Evolutionary conservation across 2,113 vertebrate species (phyloP), one percentile per base, ranked within the genome.

Genomic region (Oncorhynchus nerka): DNA sequence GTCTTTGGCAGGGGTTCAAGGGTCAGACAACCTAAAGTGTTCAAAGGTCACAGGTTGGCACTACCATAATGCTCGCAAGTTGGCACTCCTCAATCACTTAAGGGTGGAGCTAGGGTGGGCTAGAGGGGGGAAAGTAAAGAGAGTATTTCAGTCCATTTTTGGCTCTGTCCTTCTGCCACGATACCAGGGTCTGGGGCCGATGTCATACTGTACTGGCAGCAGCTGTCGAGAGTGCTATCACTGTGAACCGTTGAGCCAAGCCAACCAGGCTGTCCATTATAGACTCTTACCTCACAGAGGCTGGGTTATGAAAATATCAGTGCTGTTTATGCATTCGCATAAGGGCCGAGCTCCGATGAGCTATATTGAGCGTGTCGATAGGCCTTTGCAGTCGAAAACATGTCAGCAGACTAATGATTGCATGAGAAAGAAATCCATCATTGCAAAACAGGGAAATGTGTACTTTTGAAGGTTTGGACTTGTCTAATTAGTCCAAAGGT

Each of bases 261-360:
- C 8, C 22, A 19, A 12, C 28, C 34, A 74, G 80, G 76, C 77
- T 75, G 84, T 89, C 83, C 61, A 82, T 91, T 92, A 89, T 90
- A 92, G 92, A 83, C 74, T 70, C 83, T 93, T 92, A 93, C 91
- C 84, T 93, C 91, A 92, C 74, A 77, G 79, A 83, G 81, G 83
- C 83, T 70, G 82, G 93, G 92, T 93, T 93, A 93, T 92, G 89
- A 91, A 94, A 94, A 93, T 93, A 92, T 93, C 91, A 92, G 80
- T 78, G 83, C 75, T 86, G 83, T 82, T 79, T 83, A 78, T 87
- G 77, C 49, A 69, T 83, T 78, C 77, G 77, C 26, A 71, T 74
- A 73, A 79, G 85, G 78, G 83, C 81, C 76, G 30, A 30, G 72
- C 71, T 84, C 83, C 75, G 64, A 7, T 4, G 51, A 57, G 88